phyloP scores from a whole-genome alignment of 2,888 invertebrate genomes.

The Xanthia icteritia region DNA sequence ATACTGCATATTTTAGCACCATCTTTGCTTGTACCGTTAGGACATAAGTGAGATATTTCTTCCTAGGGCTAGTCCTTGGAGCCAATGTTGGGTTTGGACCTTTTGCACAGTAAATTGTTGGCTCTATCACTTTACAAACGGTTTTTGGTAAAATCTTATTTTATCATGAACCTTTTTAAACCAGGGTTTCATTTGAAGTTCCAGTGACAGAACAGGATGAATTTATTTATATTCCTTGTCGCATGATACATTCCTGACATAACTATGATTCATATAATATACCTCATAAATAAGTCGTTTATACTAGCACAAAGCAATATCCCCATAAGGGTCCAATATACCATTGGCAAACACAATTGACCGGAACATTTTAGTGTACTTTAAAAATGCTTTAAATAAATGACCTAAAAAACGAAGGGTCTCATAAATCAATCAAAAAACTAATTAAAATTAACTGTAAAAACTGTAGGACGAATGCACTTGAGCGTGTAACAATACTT shows the following conservation, averaged over 20 bases:
- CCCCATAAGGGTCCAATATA: slow-evolving; percentile 33
- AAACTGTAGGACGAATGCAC: slow-evolving; percentile 54
- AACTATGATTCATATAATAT: slow-evolving; percentile 35
- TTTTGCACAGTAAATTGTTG: background rate
- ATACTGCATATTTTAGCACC: slow-evolving; percentile 57
- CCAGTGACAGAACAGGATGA: background rate
- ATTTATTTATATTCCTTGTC: background rate
- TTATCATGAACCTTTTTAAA: background rate
- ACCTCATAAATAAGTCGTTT: slow-evolving; percentile 45
- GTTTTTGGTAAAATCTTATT: background rate
- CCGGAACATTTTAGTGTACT: slow-evolving; percentile 64
- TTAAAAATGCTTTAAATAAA: slow-evolving; percentile 63
- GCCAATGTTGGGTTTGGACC: background rate
- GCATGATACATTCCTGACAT: slow-evolving; percentile 1
- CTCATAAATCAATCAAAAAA: slow-evolving; percentile 78
- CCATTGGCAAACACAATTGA: slow-evolving; percentile 52
- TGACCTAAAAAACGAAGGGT: slow-evolving; percentile 59
- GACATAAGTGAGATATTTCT: slow-evolving; percentile 47
- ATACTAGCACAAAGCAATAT: slow-evolving; percentile 28
- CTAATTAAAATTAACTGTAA: slow-evolving; percentile 76
- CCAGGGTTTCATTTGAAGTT: background rate
- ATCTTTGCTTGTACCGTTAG: slow-evolving; percentile 51
- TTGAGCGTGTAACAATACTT: slow-evolving; percentile 71
- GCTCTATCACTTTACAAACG: background rate
- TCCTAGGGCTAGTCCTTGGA: slow-evolving; percentile 28